Base-by-base conservation (phyloP, 1,140 invertebrate species). In the Argopecten irradians region DNA sequence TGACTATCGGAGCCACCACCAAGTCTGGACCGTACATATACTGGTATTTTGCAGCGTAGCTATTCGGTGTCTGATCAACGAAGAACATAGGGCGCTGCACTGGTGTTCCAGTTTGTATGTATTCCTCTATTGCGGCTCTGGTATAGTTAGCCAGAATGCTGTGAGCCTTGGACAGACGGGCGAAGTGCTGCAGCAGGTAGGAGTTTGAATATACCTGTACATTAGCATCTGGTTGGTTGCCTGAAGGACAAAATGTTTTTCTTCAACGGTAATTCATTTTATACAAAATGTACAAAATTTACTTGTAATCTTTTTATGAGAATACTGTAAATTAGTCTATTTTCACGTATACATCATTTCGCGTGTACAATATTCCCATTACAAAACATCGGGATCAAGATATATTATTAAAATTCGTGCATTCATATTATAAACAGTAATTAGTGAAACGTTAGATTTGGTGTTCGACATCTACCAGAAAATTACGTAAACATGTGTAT, bases 11-110 rank as follows among this genome's bases (percentile, higher is more conserved):
- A 1, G 95, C 95, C 22, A 96, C 94, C 1, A 96, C 87, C 13
- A 96, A 87, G 91, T 96, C 95, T 35, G 87, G 33, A 1, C 95
- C 95, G 85, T 93, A 95, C 94, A 96, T 91, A 87, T 95, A 96
- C 90, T 96, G 93, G 86, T 95, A 95, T 32, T 92, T 90, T 14
- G 93, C 85, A 11, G 88, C 90, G 55, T 89, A 93, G 13, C 93
- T 89, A 1, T 89, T 71, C 19, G 92, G 89, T 28, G 55, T 71
- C 1, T 28, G 22, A 86, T 94, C 95, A 55, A 93, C 88, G 55
- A 95, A 90, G 87, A 95, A 95, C 35, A 95, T 85, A 0, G 95
- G 94, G 16, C 94, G 90, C 92, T 95, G 94, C 11, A 93, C 93
- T 14, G 95, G 95, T 5, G 93, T 94, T 13, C 93, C 93, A 11